These are phyloP conservation scores for Nipponacmea schrenckii DNA, from an alignment of 2,888 invertebrate genomes.

Conservation along the genomic window DNA sequence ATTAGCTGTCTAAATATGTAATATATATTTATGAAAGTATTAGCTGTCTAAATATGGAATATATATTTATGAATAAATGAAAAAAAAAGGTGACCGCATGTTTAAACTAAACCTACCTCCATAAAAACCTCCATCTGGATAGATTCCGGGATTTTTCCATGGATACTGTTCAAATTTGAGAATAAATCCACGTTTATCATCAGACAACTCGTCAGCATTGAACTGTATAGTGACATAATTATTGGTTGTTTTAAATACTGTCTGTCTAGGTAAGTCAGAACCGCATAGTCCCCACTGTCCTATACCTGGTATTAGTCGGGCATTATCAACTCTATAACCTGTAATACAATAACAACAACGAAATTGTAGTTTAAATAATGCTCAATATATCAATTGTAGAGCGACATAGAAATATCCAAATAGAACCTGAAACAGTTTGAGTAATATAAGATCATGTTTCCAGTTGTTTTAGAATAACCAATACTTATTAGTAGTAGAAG, in stretches of 20 bases:
- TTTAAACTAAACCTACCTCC: constrained; percentile 39
- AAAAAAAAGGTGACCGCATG: too few relatives aligned
- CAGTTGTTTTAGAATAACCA: too few relatives aligned
- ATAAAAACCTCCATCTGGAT: constrained; percentile 39
- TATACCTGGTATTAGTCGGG: constrained; percentile 41
- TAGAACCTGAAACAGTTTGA: too few relatives aligned
- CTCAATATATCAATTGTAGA: background rate
- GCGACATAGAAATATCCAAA: too few relatives aligned
- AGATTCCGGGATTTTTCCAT: constrained; percentile 38
- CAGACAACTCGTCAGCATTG: constrained; percentile 35
- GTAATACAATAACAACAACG: constrained; percentile 1
- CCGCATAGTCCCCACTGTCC: constrained; percentile 45
- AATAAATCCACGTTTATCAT: constrained; percentile 39
- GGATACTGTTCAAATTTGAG: constrained; percentile 38
- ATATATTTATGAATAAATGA: too few relatives aligned
- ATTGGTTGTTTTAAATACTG: constrained; percentile 38
- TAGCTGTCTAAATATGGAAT: too few relatives aligned
- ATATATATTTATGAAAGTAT: too few relatives aligned
- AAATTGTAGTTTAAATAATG: background rate
- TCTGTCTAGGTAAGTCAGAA: constrained; percentile 28
- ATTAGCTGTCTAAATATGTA: too few relatives aligned
- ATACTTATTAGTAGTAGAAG: too few relatives aligned
- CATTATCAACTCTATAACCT: constrained; percentile 48
- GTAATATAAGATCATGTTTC: too few relatives aligned
- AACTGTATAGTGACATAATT: constrained; percentile 48